Base-by-base conservation (phyloP, 2,797 vertebrate genomes). In the Hoplostethus atlanticus region DNA sequence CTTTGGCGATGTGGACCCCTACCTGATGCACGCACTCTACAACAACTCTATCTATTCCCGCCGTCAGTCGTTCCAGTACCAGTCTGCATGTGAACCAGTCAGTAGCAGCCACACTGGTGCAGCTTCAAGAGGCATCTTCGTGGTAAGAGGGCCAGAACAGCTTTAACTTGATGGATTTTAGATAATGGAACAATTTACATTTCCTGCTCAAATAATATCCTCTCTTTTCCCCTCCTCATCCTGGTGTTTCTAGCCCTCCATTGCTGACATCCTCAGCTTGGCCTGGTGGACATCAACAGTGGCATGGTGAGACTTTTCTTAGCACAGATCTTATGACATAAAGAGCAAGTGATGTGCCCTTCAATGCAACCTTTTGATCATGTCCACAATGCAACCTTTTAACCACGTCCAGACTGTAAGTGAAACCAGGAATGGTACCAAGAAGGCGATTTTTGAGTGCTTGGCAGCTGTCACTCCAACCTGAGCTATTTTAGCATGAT, bases 201-300 rank as follows among this genome's bases (percentile, higher is more conserved):
- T 0, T 61, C 31, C 0, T 17, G 58, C 68, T 21, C 21, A 31
- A 25, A 1, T 36, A 16, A 16, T 64, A 12, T 56, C 6, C 67
- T 5, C 28, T 28, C 50, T 36, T 65, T 7, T 79, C 4, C 13
- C 79, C 57, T 59, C 60, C 83, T 52, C 80, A 16, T 66, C 55
- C 4, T 25, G 38, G 51, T 54, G 53, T 57, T 38, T 70, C 17
- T 17, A 99, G 98, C 98, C 98, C 12, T 98, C 97, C 2, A 92
- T 99, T 38, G 95, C 97, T 12, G 98, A 99, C 83, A 80, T 99
- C 68, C 94, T 99, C 80, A 99, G 93, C 81, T 76, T 99, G 38
- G 97, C 98, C 47, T 99, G 98, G 98, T 98, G 97, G 96, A 97
- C 96, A 0, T 99, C 98, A 0, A 96, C 98, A 0, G 94, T 97